These are phyloP conservation scores for Vulpes ferrilata DNA, from an alignment of 2,113 vertebrate species.

Conservation along the genomic window DNA sequence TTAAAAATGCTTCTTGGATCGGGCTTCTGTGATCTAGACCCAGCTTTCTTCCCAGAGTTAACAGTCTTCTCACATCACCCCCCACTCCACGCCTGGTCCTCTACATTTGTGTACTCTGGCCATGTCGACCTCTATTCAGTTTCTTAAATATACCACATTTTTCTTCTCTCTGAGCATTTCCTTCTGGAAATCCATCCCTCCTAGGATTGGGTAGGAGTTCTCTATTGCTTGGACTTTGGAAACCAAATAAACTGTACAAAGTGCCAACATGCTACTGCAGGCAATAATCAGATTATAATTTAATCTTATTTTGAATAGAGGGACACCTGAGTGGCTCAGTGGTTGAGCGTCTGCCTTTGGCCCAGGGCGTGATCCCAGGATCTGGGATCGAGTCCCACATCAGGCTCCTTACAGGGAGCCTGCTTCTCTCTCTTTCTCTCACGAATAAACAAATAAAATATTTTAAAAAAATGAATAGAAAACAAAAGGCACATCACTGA, in stretches of 20 bases:
- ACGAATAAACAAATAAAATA: no score
- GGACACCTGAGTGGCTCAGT: no score
- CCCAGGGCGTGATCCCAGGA: no score
- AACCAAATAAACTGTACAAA: background rate
- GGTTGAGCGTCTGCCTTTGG: no score
- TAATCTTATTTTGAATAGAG: constrained; percentile 57
- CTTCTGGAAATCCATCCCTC: background rate
- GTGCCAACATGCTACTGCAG: background rate
- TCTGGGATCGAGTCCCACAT: no score
- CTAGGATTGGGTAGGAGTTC: background rate
- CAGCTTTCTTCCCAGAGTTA: background rate
- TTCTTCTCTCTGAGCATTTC: background rate
- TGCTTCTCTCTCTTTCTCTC: no score
- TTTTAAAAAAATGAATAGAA: background rate
- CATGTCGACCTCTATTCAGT: background rate
- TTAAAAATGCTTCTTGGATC: background rate
- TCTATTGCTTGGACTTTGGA: background rate
- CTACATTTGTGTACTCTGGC: background rate
- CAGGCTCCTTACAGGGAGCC: no score
- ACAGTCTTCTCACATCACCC: background rate
- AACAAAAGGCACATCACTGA: constrained; percentile 41
- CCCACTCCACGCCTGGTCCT: no score
- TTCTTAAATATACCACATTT: background rate
- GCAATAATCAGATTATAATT: constrained; percentile 64
- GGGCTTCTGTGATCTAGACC: background rate